Base-by-base conservation (phyloP, 2,797 vertebrate genomes). In the Astyanax mexicanus region DNA sequence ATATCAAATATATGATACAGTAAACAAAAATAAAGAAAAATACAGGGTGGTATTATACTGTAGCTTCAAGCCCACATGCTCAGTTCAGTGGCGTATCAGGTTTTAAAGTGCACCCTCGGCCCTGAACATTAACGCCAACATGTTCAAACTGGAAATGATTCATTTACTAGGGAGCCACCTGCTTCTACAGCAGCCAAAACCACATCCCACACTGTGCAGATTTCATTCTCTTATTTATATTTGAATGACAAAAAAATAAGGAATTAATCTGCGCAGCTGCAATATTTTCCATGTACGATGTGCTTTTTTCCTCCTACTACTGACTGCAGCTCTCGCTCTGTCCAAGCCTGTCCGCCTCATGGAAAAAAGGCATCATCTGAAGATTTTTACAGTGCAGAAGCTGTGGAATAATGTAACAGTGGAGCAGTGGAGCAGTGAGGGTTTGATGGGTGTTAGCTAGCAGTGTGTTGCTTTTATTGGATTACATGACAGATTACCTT, bases 201-300 rank as follows among this genome's bases (percentile, higher is more conserved):
- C 72, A 86, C 75, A 86, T 82, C 75, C 68, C 81, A 84, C 78
- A 72, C 45, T 51, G 40, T 83, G 88, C 77, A 81, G 81, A 79
- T 78, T 71, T 69, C 72, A 72, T 80, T 29, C 73, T 86, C 68
- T 78, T 82, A 73, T 86, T 88, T 87, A 83, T 75, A 78, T 90
- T 89, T 90, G 86, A 86, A 83, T 87, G 81, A 75, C 84, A 77
- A 81, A 27, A 55, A 67, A 72, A 32, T n/a, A n/a, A 32, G 82
- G 47, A 72, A 29, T 74, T 12, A 62, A 80, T 79, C 57, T 68
- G 55, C 74, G 66, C 78, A 81, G 71, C 35, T 80, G 74, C 76
- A 86, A 79, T 83, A 80, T 84, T 90, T 91, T 89, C 84, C 84
- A 81, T 84, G 64, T 80, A 84, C 80, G 82, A 85, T 87, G 80